Base-by-base conservation (phyloP, 2,797 vertebrate genomes). In the Onychomys torridus region DNA sequence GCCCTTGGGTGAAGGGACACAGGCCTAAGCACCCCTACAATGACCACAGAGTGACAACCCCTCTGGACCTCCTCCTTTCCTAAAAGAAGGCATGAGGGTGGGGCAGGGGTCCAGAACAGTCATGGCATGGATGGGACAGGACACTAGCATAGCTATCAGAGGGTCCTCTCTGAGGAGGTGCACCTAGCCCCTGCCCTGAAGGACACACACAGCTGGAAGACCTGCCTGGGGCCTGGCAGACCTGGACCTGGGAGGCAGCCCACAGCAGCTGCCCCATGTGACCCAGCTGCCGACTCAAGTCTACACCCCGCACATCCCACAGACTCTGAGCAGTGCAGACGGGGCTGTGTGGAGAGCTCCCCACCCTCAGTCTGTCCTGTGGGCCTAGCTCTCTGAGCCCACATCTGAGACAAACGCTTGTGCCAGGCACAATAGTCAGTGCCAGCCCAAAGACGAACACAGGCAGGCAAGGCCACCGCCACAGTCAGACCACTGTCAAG, bases 121-220 rank as follows among this genome's bases (percentile, higher is more conserved):
- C 57, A 12, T 27, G 12, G 23, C 27, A 52, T 7, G 2, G 2
- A 4, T 0, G 5, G 25, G 67, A 16, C 1, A 21, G 55, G 67
- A 8, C 69, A 1, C 1, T 16, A 2, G 13, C 6, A 6, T 13
- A 16, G 75, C 69, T 14, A 67, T 57, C 34, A 17, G 52, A 65
- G 77, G 23, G 76, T 69, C 82, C 84, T 96, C 89, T 93, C 2
- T 5, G 92, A 88, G 52, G 82, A 65, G 34, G 91, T 3, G 6
- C 55, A 23, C 11, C 57, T 34, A 55, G 76, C 43, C 0, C 0
- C 6, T 4, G 90, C 75, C 75, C 93, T 83, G 85, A 96, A 96
- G 67, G 88, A 94, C 94, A 85, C 63, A 78, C 71, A 6, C 61
- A 71, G 96, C 96, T 86, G 88, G 84, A 88, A 17, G 59, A 89